Percentiles rank a stretch among this genome's conserved stretches.
Conservation (phyloP, 2,888 invertebrate genomes). For the Drosophila flavopinicola region DNA sequence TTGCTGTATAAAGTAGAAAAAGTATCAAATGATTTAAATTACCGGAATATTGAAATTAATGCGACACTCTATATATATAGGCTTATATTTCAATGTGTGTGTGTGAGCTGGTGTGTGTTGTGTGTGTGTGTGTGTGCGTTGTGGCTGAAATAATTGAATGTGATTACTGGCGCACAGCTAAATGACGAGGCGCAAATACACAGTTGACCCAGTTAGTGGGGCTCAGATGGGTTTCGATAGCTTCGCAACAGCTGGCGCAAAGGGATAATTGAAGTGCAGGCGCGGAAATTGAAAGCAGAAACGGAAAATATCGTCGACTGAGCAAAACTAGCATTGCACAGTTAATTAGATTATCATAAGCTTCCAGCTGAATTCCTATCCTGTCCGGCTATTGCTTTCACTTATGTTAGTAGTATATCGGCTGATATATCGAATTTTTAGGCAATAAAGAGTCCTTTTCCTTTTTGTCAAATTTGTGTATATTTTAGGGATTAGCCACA, state of each 20-base stretch:
- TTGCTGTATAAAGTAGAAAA: constrained; percentile 14
- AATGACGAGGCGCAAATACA: constrained; percentile 58
- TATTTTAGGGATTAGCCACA: constrained; percentile 4
- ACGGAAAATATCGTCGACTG: constrained; percentile 53
- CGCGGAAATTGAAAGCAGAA: constrained; percentile 71
- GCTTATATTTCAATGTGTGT: constrained; percentile 8
- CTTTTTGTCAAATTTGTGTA: constrained; percentile 3
- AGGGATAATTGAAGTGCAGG: constrained; percentile 69
- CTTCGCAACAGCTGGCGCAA: constrained; percentile 20
- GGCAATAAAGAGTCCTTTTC: not conserved
- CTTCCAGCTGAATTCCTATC: constrained; percentile 6
- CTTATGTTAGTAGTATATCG: not conserved
- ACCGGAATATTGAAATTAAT: constrained; percentile 68
- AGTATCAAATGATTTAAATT: constrained; percentile 67
- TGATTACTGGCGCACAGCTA: constrained; percentile 59
- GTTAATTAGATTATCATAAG: constrained; percentile 52
- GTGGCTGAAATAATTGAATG: constrained; percentile 70
- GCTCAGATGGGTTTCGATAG: constrained; percentile 49
- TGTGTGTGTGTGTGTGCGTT: constrained; percentile 22
- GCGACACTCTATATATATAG: constrained; percentile 26
- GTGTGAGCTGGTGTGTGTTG: constrained; percentile 1
- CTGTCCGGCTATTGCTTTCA: not conserved
- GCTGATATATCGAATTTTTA: not conserved
- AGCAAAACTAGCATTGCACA: constrained; percentile 28
- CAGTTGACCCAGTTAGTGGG: constrained; percentile 70